Evolutionary conservation across 1,140 invertebrate genomes (phyloP).

Genomic region (Temnothorax nylanderi): DNA sequence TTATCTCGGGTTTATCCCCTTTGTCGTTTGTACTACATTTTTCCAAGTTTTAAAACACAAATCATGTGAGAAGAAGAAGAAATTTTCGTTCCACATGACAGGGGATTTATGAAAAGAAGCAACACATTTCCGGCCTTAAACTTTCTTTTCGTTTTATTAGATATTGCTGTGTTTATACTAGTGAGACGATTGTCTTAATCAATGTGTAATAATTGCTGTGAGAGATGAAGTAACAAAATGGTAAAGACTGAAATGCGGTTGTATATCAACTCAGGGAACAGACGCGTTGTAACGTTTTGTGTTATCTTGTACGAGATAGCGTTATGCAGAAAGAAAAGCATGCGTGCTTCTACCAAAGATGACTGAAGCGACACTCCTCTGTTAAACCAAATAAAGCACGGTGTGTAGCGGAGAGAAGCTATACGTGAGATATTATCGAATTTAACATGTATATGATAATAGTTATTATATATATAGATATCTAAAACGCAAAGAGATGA

Average conservation of each 20-base stretch:
- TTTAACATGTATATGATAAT: slow-evolving; percentile 51
- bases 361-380: slow-evolving; percentile 79
- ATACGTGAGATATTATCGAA: slow-evolving; percentile 48
- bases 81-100: neutral
- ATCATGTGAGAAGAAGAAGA: neutral
- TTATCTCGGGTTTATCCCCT: neutral
- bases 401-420: slow-evolving; percentile 27
- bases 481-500: slow-evolving; percentile 57
- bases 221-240: slow-evolving; percentile 70
- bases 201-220: slow-evolving; percentile 73
- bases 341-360: slow-evolving; percentile 81
- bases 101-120: neutral
- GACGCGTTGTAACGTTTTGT: slow-evolving; percentile 72
- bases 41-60: neutral
- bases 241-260: slow-evolving; percentile 82
- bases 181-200: slow-evolving; percentile 72
- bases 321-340: slow-evolving; percentile 60
- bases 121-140: neutral
- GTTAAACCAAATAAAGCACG: slow-evolving; percentile 62
- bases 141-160: slow-evolving; percentile 30
- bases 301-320: slow-evolving; percentile 70
- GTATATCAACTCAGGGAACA: slow-evolving; percentile 83
- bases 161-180: slow-evolving; percentile 65
- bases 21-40: neutral
- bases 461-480: slow-evolving; percentile 41